These are phyloP conservation scores for western clawed frog (Xenopus tropicalis) DNA, from an alignment of 2,113 vertebrate species.

Conservation along the genomic window UCB_Xtro_10.0 CM004450.2:64988001-64988500, in stretches of 20 bases:
- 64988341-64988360: slow-evolving; percentile 38
- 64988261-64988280: slow-evolving; percentile 32
- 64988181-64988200: not conserved
- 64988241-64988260: not conserved
- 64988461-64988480: no score
- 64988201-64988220: slow-evolving; percentile 10
- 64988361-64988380: slow-evolving; percentile 13
- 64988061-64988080: slow-evolving; percentile 30
- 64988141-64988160: not conserved
- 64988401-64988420: not conserved
- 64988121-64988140: slow-evolving; percentile 43
- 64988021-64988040: not conserved
- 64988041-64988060: slow-evolving; percentile 26
- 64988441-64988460: not conserved
- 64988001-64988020: not conserved
- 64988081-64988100: slow-evolving; percentile 21
- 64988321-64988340: slow-evolving; percentile 38
- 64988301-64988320: slow-evolving; percentile 43
- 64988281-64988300: slow-evolving; percentile 22
- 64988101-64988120: not conserved
- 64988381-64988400: not conserved
- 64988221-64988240: slow-evolving; percentile 32
- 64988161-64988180: slow-evolving; percentile 38
- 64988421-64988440: not conserved
- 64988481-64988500: no score